Percentiles rank a stretch among this genome's conserved stretches.
Conservation (phyloP, 2,797 vertebrate genomes). For the Myioborus melanocephalus region DNA sequence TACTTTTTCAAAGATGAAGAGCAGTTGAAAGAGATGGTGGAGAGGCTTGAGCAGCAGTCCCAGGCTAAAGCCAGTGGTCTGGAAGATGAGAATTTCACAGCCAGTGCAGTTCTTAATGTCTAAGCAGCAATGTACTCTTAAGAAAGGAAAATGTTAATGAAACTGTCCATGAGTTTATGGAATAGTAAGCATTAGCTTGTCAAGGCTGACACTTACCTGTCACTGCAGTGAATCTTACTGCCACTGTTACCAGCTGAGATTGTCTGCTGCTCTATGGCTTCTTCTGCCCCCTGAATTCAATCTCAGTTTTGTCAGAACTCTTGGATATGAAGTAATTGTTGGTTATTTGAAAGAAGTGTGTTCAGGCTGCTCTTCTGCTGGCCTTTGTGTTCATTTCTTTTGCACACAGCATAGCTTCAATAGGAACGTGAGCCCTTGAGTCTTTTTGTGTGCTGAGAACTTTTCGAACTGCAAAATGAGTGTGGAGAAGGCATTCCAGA, state of each 20-base stretch:
- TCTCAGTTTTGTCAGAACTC: not conserved
- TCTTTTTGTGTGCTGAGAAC: not conserved
- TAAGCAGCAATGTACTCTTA: not conserved
- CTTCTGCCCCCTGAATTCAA: not conserved
- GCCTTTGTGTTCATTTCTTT: not conserved
- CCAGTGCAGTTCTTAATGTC: not conserved
- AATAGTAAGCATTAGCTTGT: not conserved
- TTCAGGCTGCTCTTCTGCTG: not conserved
- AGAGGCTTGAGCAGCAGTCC: slow-evolving; percentile 81
- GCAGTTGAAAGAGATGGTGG: slow-evolving; percentile 81
- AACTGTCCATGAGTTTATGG: not conserved
- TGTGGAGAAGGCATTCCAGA: not conserved
- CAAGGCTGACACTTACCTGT: not conserved
- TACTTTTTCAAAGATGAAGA: slow-evolving; percentile 85
- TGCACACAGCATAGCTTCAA: not conserved
- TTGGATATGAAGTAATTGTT: not conserved
- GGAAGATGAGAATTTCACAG: not conserved
- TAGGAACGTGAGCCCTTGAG: not conserved
- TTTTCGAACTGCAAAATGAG: not conserved
- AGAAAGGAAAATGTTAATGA: not conserved
- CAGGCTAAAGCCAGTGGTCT: slow-evolving; percentile 44
- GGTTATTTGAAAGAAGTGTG: not conserved
- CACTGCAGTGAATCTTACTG: not conserved
- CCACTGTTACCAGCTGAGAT: not conserved
- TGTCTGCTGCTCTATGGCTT: not conserved